A percentile compares a stretch with the other conserved stretches of the same genome.
These are phyloP conservation scores for Caenorhabditis afra DNA, from an alignment of 2,888 invertebrate genomes.

Conservation along the genomic window DNA sequence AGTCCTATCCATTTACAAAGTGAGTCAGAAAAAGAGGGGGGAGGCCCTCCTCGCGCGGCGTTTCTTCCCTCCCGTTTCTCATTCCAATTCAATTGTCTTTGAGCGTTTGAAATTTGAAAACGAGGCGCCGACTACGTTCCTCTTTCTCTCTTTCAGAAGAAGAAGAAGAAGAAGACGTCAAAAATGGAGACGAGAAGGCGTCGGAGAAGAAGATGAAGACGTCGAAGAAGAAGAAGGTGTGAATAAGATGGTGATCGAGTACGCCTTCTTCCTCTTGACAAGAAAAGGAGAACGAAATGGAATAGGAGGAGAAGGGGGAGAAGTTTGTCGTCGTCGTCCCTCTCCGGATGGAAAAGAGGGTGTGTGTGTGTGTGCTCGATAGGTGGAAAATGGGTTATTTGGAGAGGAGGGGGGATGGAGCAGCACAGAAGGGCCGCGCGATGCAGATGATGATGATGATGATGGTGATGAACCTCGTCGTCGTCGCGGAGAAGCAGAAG, in stretches of 20 bases:
- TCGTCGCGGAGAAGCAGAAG: constrained; percentile 2
- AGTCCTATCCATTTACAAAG: constrained; percentile 54
- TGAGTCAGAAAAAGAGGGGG: constrained; percentile 18
- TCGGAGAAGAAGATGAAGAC: constrained; percentile 10
- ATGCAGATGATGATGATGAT: constrained; percentile 30
- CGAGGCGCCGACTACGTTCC: neutral
- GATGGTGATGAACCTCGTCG: constrained; percentile 56
- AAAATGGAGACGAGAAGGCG: neutral
- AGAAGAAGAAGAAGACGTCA: neutral
- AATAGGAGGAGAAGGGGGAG: constrained; percentile 32
- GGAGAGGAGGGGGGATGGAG: constrained; percentile 32
- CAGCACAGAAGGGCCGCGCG: constrained; percentile 12
- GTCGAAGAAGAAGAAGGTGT: constrained; percentile 12
- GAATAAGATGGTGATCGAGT: constrained; percentile 29
- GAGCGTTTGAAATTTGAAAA: constrained; percentile 41
- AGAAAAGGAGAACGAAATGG: constrained; percentile 33
- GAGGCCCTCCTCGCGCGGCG: neutral
- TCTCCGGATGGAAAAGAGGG: constrained; percentile 16
- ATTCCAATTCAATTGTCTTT: constrained; percentile 55
- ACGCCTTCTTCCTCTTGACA: constrained; percentile 26
- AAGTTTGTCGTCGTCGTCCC: neutral
- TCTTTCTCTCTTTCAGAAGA: neutral
- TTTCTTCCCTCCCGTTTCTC: neutral
- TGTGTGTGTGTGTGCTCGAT: constrained; percentile 35
- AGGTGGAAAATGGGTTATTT: constrained; percentile 55